Evolutionary conservation across 1,140 invertebrate species (phyloP).

Genomic region (Drosophila mayri): DNA sequence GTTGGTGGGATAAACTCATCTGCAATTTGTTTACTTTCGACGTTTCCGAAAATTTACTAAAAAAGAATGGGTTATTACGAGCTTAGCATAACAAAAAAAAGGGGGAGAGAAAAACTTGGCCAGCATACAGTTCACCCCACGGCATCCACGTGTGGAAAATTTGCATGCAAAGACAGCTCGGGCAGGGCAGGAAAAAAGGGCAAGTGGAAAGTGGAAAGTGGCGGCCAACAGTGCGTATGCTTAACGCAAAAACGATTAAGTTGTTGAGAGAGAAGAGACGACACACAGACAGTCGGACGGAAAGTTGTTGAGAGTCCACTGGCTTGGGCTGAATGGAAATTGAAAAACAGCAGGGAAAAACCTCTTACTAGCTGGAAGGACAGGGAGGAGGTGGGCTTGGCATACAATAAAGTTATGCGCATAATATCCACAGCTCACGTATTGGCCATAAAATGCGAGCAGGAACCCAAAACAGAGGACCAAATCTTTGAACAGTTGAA

Average conservation of each 20-base stretch:
- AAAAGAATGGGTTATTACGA: slow-evolving; percentile 76
- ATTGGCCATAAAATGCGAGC: slow-evolving; percentile 76
- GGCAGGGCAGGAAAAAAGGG: slow-evolving; percentile 18
- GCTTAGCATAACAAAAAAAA: slow-evolving; percentile 65
- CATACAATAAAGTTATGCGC: slow-evolving; percentile 78
- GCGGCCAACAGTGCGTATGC: slow-evolving; percentile 67
- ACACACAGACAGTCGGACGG: neutral
- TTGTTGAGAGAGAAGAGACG: slow-evolving; percentile 54
- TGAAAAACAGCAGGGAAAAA: slow-evolving; percentile 67
- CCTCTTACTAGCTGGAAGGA: slow-evolving; percentile 12
- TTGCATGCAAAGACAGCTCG: slow-evolving; percentile 64
- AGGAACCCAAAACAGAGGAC: slow-evolving; percentile 30
- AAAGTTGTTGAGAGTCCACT: slow-evolving; percentile 14
- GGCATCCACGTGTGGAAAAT: slow-evolving; percentile 41
- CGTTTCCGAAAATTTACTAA: slow-evolving; percentile 74
- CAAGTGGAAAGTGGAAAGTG: slow-evolving; percentile 23
- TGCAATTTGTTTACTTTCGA: slow-evolving; percentile 85
- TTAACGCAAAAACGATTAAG: slow-evolving; percentile 82
- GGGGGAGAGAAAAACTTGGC: slow-evolving; percentile 12
- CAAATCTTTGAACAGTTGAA: slow-evolving; percentile 70
- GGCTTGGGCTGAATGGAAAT: slow-evolving; percentile 56
- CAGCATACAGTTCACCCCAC: slow-evolving; percentile 1
- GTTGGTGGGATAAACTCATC: slow-evolving; percentile 72
- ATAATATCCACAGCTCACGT: slow-evolving; percentile 79
- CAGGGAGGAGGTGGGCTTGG: slow-evolving; percentile 32